Conservation (phyloP, 2,797 vertebrate species). For the Molossus molossus region DNA sequence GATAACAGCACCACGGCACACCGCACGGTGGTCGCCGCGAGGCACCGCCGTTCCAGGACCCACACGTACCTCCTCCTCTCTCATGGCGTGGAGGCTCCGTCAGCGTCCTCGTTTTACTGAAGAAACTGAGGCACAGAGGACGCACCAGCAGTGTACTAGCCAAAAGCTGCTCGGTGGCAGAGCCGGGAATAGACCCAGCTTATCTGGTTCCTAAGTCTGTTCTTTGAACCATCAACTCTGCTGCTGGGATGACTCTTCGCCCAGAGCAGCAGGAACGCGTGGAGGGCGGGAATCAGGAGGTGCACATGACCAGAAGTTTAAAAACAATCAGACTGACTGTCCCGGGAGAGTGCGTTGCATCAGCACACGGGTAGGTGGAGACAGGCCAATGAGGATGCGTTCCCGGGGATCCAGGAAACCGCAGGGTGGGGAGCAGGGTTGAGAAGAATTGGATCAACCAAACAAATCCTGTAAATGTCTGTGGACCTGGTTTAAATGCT, state of each 20-base stretch:
- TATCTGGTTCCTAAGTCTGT: background rate
- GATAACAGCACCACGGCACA: background rate
- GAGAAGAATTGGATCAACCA: background rate
- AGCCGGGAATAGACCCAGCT: background rate
- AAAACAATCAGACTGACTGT: background rate
- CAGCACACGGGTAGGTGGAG: background rate
- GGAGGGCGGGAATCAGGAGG: background rate
- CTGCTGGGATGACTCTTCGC: background rate
- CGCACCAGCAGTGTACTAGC: background rate
- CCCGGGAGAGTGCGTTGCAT: background rate
- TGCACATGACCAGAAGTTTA: background rate
- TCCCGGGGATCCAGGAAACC: background rate
- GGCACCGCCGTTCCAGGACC: background rate
- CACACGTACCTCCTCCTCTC: background rate
- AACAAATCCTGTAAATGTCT: background rate
- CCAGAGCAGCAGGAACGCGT: background rate
- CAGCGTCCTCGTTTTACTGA: constrained; percentile 9
- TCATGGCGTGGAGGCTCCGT: background rate
- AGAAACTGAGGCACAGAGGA: background rate
- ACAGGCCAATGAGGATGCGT: background rate
- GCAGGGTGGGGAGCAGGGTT: rapidly evolving
- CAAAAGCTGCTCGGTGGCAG: background rate
- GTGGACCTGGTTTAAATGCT: background rate
- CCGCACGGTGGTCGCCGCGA: background rate
- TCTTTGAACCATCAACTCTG: background rate